phyloP scores from a whole-genome alignment of 1,140 invertebrate species.

The Pogonus chalceus region DNA sequence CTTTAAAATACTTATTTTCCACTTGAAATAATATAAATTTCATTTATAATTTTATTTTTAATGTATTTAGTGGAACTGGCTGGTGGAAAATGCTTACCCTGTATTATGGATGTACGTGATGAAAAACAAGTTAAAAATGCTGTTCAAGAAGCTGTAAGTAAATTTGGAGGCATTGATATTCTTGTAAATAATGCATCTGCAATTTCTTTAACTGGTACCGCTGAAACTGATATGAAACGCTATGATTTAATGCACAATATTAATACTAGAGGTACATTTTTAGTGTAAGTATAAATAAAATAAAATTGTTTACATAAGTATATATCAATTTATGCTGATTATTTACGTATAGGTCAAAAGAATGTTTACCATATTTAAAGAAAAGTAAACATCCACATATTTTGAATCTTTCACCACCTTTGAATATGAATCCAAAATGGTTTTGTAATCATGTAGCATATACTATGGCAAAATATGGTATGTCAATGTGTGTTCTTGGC shows the following conservation, averaged over 20 bases:
- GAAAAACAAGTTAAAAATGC: conserved; percentile 73
- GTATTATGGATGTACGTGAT: conserved; percentile 88
- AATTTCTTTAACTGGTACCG: conserved; percentile 81
- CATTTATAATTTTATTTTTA: conserved; percentile 1
- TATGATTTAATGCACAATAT: conserved; percentile 91
- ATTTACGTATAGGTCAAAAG: conserved; percentile 63
- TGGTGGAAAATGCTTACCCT: conserved; percentile 85
- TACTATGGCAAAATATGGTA: conserved; percentile 98
- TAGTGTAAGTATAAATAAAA: conserved; percentile 53
- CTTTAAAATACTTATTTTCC: conserved; percentile 7
- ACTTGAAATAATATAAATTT: conserved; percentile 20
- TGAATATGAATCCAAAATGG: conserved; percentile 85
- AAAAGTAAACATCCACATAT: conserved; percentile 91
- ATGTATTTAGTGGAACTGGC: conserved; percentile 69
- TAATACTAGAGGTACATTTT: conserved; percentile 85
- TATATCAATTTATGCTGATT: neutral
- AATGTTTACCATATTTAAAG: conserved; percentile 81
- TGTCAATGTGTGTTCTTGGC: conserved; percentile 97
- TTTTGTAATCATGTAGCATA: conserved; percentile 91
- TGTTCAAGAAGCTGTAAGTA: conserved; percentile 76
- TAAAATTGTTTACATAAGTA: neutral
- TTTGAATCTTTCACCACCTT: conserved; percentile 88
- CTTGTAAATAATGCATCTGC: conserved; percentile 95
- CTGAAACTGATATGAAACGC: conserved; percentile 86
- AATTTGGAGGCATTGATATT: conserved; percentile 95